These are phyloP conservation scores for Anguilla japonica DNA, from an alignment of 2,113 vertebrate species.

Conservation along the genomic window DNA sequence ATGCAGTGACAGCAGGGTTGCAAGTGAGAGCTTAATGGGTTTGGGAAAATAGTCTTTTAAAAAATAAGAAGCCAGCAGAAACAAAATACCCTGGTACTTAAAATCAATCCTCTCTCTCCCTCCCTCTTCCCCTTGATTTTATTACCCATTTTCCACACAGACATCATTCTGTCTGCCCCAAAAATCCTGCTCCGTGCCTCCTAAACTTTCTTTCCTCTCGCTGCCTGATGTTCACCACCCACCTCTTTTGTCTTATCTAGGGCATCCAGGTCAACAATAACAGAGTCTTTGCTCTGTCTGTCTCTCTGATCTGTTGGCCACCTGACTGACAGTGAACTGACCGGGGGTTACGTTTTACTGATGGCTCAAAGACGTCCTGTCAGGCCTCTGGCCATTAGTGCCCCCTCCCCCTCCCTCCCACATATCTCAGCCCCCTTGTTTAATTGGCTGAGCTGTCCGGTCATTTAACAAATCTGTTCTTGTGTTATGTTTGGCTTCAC, in stretches of 20 bases:
- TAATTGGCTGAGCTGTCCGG: background rate
- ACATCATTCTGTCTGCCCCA: constrained; percentile 1
- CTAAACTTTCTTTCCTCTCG: background rate
- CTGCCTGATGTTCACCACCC: background rate
- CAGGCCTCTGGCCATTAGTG: background rate
- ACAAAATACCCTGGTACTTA: constrained; percentile 5
- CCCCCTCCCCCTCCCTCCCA: background rate
- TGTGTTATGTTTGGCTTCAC: constrained; percentile 11
- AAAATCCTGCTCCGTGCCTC: background rate
- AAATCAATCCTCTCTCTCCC: background rate
- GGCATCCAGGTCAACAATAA: constrained; percentile 12
- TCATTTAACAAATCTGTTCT: background rate
- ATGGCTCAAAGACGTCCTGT: background rate
- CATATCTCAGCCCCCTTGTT: background rate
- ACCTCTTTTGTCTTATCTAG: constrained; percentile 1
- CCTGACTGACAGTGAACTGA: background rate
- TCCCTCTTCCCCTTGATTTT: background rate
- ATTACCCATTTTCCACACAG: constrained; percentile 7
- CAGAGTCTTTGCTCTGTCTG: background rate
- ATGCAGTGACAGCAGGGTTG: background rate
- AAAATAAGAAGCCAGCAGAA: background rate
- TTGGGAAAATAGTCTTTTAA: background rate
- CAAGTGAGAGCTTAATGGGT: background rate
- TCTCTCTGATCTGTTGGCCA: constrained; percentile 9
- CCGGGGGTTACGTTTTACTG: background rate